These are phyloP conservation scores for Chromis chromis DNA, from an alignment of 2,797 vertebrate genomes.

Conservation along the genomic window DNA sequence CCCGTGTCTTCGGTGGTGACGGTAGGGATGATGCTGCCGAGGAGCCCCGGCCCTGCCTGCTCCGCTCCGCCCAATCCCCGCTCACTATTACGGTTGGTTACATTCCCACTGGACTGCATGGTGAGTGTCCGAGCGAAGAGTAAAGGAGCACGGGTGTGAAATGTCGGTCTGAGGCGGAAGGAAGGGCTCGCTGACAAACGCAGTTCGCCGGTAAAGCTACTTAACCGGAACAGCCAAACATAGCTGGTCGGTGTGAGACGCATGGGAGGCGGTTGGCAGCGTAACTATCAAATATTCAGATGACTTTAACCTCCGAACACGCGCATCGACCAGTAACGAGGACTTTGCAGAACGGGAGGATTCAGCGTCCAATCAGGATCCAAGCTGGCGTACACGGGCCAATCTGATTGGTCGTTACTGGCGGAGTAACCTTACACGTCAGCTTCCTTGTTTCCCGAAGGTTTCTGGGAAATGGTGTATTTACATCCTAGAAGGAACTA, in stretches of 20 bases:
- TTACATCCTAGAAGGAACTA: too few species aligned
- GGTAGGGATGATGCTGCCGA: neutral
- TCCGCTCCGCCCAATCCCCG: neutral
- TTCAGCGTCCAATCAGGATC: conserved; percentile 62
- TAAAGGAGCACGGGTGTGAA: neutral
- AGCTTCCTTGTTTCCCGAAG: neutral
- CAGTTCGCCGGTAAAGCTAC: conserved; percentile 24
- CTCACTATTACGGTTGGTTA: neutral
- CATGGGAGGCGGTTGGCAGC: conserved; percentile 31
- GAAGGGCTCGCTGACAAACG: conserved; percentile 9
- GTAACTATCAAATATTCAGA: conserved; percentile 8
- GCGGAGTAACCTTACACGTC: neutral
- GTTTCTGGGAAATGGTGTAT: conserved; percentile 59
- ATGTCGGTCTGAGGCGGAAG: neutral
- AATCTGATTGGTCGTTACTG: conserved; percentile 29
- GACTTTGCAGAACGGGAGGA: conserved; percentile 3
- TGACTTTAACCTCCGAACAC: neutral
- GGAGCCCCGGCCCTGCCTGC: neutral
- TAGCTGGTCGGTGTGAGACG: conserved; percentile 24
- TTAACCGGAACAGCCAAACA: conserved; percentile 64
- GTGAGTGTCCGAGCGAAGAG: conserved; percentile 35
- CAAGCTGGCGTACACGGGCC: accelerated
- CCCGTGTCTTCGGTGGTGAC: neutral
- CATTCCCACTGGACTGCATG: conserved; percentile 66
- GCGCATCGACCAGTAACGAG: neutral